These are phyloP conservation scores for Anodontia alba DNA, from an alignment of 2,888 invertebrate species.

Conservation along the genomic window DNA sequence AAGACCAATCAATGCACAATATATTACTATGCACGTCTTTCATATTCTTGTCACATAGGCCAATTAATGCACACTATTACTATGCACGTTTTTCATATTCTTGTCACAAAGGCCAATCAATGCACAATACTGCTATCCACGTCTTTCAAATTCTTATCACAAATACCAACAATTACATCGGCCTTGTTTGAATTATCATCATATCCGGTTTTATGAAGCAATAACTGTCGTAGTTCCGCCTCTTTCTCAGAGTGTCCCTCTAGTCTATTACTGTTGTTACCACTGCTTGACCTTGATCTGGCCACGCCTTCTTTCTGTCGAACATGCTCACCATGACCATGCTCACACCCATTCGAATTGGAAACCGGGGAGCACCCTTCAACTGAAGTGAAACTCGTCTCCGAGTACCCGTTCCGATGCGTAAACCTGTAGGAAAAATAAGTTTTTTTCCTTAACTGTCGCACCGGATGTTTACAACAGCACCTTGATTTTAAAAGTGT, in stretches of 20 bases:
- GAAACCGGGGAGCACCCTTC: conserved; percentile 43
- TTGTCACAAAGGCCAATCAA: too few species aligned
- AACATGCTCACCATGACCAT: conserved; percentile 18
- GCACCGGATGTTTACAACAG: conserved; percentile 49
- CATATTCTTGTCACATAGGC: too few species aligned
- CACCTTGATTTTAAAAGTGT: conserved; percentile 75
- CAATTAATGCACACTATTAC: too few species aligned
- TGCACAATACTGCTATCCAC: too few species aligned
- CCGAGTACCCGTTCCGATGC: conserved; percentile 70
- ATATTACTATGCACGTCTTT: too few species aligned
- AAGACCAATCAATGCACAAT: too few species aligned
- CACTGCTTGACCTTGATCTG: conserved; percentile 28
- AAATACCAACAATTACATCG: conserved; percentile 33
- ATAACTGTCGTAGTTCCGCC: conserved; percentile 40
- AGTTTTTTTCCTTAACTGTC: conserved; percentile 41
- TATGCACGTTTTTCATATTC: too few species aligned
- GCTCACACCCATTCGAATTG: not conserved
- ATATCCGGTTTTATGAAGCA: not conserved
- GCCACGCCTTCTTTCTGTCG: conserved; percentile 29
- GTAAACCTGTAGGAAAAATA: conserved; percentile 70
- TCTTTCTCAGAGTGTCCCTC: conserved; percentile 16
- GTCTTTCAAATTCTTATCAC: conserved; percentile 14
- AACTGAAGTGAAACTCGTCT: conserved; percentile 71
- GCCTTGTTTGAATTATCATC: conserved; percentile 41
- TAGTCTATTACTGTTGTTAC: conserved; percentile 28